Base-by-base conservation (phyloP, 1,140 invertebrate genomes). In the Aphelinus certus region DNA sequence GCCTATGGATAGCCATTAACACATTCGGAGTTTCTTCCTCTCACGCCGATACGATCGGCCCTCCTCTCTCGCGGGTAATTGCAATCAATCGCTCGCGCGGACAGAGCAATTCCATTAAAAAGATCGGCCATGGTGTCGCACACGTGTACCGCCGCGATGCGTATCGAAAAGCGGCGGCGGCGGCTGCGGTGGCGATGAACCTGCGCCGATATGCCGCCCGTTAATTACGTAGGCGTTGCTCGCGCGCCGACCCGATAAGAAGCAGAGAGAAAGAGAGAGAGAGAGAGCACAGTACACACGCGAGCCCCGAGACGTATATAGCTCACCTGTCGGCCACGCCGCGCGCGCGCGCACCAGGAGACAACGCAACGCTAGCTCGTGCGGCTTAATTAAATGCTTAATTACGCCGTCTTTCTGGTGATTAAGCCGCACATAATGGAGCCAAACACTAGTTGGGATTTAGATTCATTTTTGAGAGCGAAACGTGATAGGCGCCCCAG, bases 201-300 rank as follows among this genome's bases (percentile, higher is more conserved):
- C n/a, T 3, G 0, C 7, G 43, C 7, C 48, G 65, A 69, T 66
- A 69, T 56, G 47, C 43, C 65, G 65, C 4, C 56, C 68, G 49
- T 74, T 74, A 69, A 74, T 74, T 74, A 74, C 49, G 46, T 61
- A 68, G 64, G 64, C 58, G 72, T 53, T 49, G 61, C 63, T 65
- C 47, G 4, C 10, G 63, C 48, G 42, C n/a, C 26, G n/a, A 57
- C 26, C 26, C 55, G 53, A 47, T 49, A 60, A 70, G 60, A 43
- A 63, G 43, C 26, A 1, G 45, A 61, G 47, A 46, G 49, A 68
- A 57, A 10, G 6, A 49, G 10, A 7, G 45, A 3, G 10, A 46
- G 51, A 2, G 61, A 5, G 65, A 55, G 51, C 26, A 26, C 26
- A 26, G 26, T 26, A 26, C 26, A 26, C 26, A 26, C 26, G 26